Evolutionary conservation across 2,113 vertebrate species (phyloP), one percentile per base, ranked within the genome.

Genomic region (Thinocorus orbignyianus): DNA sequence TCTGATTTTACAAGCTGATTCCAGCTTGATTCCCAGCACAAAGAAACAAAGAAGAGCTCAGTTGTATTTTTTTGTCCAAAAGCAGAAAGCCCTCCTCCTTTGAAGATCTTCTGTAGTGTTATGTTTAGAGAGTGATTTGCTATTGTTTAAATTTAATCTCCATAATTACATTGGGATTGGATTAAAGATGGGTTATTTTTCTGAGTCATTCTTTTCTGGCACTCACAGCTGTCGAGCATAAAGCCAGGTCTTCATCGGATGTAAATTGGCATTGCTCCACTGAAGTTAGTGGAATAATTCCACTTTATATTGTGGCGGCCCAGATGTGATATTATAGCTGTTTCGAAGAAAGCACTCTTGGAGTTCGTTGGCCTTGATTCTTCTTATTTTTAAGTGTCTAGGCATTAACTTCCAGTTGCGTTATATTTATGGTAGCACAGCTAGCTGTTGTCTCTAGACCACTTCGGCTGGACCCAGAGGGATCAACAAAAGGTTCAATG

Each of bases 91-190:
- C n/a, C 49, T 72, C 49, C n/a, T 93, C 69, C 61, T 84, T 81
- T 95, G 69, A 91, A 93, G 85, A 51, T 91, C 58, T 74, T 90
- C 57, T 92, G 33, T 64, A 30, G 74, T 79, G 86, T 89, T 95
- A 69, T 87, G 92, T 89, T 96, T 95, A 93, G 74, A 86, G 37
- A 93, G 82, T 33, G 57, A 73, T 95, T 94, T 85, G 77, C 91
- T 81, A 58, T 95, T 97, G 92, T 96, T 96, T 96, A 88, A 93
- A 93, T 79, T 90, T 92, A 89, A 94, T 95, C 88, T 93, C 83
- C 23, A 6, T 94, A 94, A 95, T 95, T 93, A 79, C 73, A 31
- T 11, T 80, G 44, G 70, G 65, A 68, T 96, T 94, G 84, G 81
- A 92, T 94, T 94, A 96, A 91, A 86, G 88, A 76, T 2, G 66